These are phyloP conservation scores for Notodonta ziczac DNA, from an alignment of 2,888 invertebrate genomes.

Conservation along the genomic window DNA sequence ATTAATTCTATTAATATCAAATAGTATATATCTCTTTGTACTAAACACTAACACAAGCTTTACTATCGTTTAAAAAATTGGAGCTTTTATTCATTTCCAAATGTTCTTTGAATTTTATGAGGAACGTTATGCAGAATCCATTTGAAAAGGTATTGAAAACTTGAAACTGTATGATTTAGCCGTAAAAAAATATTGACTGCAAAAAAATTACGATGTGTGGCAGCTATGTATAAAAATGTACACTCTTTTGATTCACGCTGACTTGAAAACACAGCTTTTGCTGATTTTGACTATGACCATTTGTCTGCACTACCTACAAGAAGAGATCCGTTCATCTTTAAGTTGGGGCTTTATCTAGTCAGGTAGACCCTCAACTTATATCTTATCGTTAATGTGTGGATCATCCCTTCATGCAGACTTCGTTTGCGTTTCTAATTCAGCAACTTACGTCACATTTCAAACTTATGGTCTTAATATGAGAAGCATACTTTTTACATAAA, in stretches of 20 bases:
- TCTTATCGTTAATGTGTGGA: neutral
- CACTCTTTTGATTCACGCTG: too few relatives aligned
- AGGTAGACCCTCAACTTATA: too few relatives aligned
- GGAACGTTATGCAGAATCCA: neutral
- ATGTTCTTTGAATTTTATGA: constrained; percentile 1
- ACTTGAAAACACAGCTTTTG: too few relatives aligned
- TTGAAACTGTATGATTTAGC: neutral
- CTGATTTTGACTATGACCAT: neutral
- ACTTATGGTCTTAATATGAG: neutral
- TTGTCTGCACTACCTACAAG: too few relatives aligned
- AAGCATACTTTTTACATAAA: neutral
- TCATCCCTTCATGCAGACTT: too few relatives aligned
- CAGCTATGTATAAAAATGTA: too few relatives aligned
- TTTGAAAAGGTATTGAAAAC: neutral
- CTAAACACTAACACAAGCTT: neutral
- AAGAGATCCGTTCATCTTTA: too few relatives aligned
- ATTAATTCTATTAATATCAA: constrained; percentile 3
- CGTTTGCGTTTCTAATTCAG: too few relatives aligned
- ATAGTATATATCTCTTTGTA: constrained; percentile 5
- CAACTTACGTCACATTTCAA: too few relatives aligned
- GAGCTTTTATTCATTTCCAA: neutral
- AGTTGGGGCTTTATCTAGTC: too few relatives aligned
- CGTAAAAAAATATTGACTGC: neutral
- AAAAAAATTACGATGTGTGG: neutral
- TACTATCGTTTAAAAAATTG: neutral